A percentile compares a stretch with the other conserved stretches of the same genome.
These are phyloP conservation scores for Drosophila quinaria DNA, from an alignment of 2,888 invertebrate species.

Conservation along the genomic window DNA sequence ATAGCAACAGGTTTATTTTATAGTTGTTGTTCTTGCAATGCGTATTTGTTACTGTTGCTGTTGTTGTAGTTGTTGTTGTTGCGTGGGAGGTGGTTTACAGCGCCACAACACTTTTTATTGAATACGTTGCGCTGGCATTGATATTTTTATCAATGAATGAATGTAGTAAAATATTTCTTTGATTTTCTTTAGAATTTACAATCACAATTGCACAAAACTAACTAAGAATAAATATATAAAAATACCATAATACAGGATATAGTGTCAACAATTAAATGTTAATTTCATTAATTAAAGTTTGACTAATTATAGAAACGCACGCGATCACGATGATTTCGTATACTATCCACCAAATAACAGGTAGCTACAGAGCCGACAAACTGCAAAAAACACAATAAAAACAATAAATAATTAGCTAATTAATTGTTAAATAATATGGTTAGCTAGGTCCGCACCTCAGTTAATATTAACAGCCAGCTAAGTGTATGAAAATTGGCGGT, in stretches of 20 bases:
- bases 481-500: conserved; percentile 75
- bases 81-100: conserved; percentile 63
- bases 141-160: conserved; percentile 73
- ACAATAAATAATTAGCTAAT: not conserved
- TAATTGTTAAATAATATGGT: conserved; percentile 6
- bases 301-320: conserved; percentile 79
- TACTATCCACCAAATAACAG: conserved; percentile 80
- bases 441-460: conserved; percentile 62
- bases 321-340: conserved; percentile 81
- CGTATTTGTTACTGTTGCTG: conserved; percentile 4
- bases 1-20: conserved; percentile 66
- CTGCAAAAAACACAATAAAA: conserved; percentile 46
- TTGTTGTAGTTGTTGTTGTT: conserved; percentile 18
- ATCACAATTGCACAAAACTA: conserved; percentile 62
- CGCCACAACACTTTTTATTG: conserved; percentile 26
- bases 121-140: conserved; percentile 37
- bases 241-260: conserved; percentile 42
- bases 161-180: conserved; percentile 21
- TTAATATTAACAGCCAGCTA: conserved; percentile 77
- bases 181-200: conserved; percentile 47
- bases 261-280: conserved; percentile 27
- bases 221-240: conserved; percentile 34
- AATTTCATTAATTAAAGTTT: conserved; percentile 46
- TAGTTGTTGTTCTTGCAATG: conserved; percentile 25
- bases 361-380: conserved; percentile 76